Conservation (phyloP, 1,140 invertebrate species). For the Kradibia gibbosae region DNA sequence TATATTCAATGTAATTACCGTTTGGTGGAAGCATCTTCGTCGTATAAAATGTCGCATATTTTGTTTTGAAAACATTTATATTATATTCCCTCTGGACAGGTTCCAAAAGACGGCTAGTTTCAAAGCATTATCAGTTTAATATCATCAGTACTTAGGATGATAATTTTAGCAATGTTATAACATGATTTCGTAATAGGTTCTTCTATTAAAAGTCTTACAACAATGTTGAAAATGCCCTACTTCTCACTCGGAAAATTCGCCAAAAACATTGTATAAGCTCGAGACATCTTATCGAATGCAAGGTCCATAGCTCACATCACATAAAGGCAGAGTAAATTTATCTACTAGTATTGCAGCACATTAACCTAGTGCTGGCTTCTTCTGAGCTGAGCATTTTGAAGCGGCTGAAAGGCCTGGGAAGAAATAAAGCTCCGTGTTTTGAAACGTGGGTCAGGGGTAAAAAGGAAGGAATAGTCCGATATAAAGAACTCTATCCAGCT, state of each 20-base stretch:
- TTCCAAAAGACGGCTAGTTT: neutral
- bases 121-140: neutral
- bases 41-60: too few relatives aligned
- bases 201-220: neutral
- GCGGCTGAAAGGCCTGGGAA: neutral
- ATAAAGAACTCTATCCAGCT: neutral
- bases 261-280: neutral
- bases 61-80: neutral
- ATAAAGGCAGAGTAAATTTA: slow-evolving; percentile 30
- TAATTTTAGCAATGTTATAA: too few relatives aligned
- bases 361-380: slow-evolving; percentile 12
- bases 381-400: slow-evolving; percentile 10
- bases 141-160: too few relatives aligned
- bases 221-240: neutral
- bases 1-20: neutral
- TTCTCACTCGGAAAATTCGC: neutral
- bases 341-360: slow-evolving; percentile 4
- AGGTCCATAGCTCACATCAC: neutral
- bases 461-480: neutral
- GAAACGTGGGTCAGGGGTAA: neutral
- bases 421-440: slow-evolving; percentile 16
- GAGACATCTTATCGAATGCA: neutral
- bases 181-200: too few relatives aligned
- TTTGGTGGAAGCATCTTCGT: neutral
- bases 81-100: too few relatives aligned